Evolutionary conservation across 2,888 invertebrate species (phyloP).

Genomic region (Leptopilina syphax): DNA sequence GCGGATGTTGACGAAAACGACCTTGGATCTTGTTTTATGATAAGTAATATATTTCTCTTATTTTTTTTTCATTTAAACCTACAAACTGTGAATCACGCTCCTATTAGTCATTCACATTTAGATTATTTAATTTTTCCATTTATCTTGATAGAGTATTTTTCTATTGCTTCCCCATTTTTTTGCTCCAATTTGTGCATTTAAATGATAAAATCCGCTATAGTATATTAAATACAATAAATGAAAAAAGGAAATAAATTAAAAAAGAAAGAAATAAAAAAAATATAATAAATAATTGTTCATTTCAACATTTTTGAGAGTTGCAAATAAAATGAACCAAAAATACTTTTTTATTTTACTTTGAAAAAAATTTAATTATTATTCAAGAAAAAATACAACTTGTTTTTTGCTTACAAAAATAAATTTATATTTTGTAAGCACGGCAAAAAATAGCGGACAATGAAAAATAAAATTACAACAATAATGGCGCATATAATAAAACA

Average conservation of each 20-base stretch:
- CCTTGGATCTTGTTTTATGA: conserved; percentile 27
- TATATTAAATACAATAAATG: no score
- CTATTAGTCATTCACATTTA: conserved; percentile 1
- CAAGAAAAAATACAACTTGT: background rate
- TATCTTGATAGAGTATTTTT: no score
- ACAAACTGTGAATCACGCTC: background rate
- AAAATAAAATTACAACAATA: background rate
- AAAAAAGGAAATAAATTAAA: no score
- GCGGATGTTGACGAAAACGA: background rate
- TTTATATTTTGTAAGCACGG: background rate
- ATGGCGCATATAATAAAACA: background rate
- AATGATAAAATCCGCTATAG: no score
- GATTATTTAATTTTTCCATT: no score
- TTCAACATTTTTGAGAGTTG: no score
- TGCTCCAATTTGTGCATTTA: no score
- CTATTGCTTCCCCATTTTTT: no score
- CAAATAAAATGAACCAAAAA: background rate
- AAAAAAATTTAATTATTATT: background rate
- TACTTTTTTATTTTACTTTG: background rate
- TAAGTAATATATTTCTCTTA: conserved; percentile 9
- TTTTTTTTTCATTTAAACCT: background rate
- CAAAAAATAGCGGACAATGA: no score
- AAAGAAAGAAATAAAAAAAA: no score
- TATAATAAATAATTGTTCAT: no score
- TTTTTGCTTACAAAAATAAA: conserved; percentile 1